These are phyloP conservation scores for Liolophura sinensis DNA, from an alignment of 1,140 invertebrate genomes.

Conservation along the genomic window DNA sequence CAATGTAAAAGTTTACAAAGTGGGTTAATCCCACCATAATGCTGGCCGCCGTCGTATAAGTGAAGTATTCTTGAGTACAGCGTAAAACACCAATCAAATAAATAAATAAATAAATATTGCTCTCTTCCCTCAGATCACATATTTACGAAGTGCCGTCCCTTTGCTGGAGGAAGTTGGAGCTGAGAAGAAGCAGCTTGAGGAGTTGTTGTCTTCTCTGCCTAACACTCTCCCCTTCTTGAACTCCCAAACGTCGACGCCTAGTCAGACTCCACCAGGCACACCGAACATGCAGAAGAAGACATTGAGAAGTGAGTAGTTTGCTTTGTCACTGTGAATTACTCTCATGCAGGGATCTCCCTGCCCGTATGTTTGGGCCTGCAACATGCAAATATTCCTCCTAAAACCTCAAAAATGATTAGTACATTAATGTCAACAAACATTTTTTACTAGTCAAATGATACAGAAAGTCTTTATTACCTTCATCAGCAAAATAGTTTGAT, in stretches of 20 bases:
- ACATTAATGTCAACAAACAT: too few species aligned
- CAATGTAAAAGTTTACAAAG: too few species aligned
- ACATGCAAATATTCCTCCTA: too few species aligned
- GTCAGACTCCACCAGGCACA: slow-evolving; percentile 47
- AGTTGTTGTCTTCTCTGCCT: slow-evolving; percentile 45
- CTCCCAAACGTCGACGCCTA: slow-evolving; percentile 19
- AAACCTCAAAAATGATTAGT: too few species aligned
- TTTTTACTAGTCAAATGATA: too few species aligned
- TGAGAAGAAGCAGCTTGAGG: slow-evolving; percentile 53
- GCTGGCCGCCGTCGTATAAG: too few species aligned
- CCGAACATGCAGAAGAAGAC: slow-evolving; percentile 38
- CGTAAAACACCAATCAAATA: not conserved
- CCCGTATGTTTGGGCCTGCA: too few species aligned
- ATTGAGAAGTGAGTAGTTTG: slow-evolving; percentile 22
- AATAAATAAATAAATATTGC: not conserved
- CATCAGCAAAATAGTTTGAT: too few species aligned
- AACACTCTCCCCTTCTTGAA: slow-evolving; percentile 11
- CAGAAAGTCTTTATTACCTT: too few species aligned
- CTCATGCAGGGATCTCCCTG: too few species aligned
- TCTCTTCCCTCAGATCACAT: slow-evolving; percentile 54
- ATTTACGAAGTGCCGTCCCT: slow-evolving; percentile 58
- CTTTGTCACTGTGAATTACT: not conserved
- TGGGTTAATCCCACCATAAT: too few species aligned
- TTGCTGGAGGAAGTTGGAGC: slow-evolving; percentile 39
- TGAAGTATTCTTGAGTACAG: too few species aligned